Conservation (phyloP, 92 coral and sea anemone species). For the Diadumene lineata region DNA sequence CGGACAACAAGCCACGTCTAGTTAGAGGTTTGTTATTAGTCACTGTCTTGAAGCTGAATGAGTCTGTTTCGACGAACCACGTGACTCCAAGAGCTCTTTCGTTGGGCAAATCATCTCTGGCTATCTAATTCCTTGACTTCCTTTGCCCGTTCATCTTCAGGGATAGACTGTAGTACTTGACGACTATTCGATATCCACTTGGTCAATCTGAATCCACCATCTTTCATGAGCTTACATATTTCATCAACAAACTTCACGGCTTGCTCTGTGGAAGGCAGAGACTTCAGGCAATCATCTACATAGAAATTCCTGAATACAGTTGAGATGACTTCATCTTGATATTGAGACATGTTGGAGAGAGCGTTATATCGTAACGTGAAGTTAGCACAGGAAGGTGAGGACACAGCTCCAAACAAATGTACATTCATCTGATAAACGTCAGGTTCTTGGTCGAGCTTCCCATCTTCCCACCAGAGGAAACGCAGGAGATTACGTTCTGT, state of each 20-base stretch:
- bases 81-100: slow-evolving; percentile 49
- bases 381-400: too few relatives aligned
- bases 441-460: slow-evolving; percentile 27
- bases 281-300: slow-evolving; percentile 50
- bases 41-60: slow-evolving; percentile 20
- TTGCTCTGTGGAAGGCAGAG: slow-evolving; percentile 25
- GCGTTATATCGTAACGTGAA: slow-evolving; percentile 42
- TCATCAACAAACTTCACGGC: slow-evolving; percentile 31
- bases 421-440: slow-evolving; percentile 48
- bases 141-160: slow-evolving; percentile 27
- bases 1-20: slow-evolving; percentile 35
- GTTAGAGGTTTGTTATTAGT: slow-evolving; percentile 20
- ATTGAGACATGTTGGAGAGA: slow-evolving; percentile 22
- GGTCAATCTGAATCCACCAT: slow-evolving; percentile 36
- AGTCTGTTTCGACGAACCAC: slow-evolving; percentile 44
- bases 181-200: slow-evolving; percentile 32
- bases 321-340: slow-evolving; percentile 19
- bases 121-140: slow-evolving; percentile 41
- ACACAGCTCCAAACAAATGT: too few relatives aligned
- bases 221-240: slow-evolving; percentile 27
- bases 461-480: too few relatives aligned
- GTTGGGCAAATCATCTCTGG: slow-evolving; percentile 14
- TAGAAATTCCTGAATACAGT: slow-evolving; percentile 43
- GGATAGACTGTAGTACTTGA: slow-evolving; percentile 39
- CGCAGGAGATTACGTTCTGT: slow-evolving; percentile 42